Conservation (phyloP, 2,888 invertebrate genomes). For the Lamellibrachia columna region DNA sequence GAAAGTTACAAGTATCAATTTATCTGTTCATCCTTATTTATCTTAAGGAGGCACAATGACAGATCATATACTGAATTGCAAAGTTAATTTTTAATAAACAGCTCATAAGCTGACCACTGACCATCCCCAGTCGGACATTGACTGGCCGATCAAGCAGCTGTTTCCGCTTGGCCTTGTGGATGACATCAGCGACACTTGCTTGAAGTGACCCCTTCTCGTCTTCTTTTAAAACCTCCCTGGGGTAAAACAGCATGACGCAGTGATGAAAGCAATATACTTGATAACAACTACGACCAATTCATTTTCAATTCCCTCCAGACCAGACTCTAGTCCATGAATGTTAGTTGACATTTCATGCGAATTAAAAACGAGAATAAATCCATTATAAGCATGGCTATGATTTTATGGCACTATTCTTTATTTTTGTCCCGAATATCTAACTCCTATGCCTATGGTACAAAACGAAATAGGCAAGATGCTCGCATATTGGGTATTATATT, state of each 20-base stretch:
- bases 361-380: too few species aligned
- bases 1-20: not conserved
- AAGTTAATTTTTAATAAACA: not conserved
- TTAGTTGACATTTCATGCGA: too few species aligned
- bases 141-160: constrained; percentile 66
- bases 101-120: constrained; percentile 46
- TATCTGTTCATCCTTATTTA: not conserved
- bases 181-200: constrained; percentile 88
- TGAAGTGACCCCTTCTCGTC: constrained; percentile 93
- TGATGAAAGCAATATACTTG: too few species aligned
- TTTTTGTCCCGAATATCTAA: too few species aligned
- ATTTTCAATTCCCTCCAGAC: too few species aligned
- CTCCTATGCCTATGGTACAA: too few species aligned
- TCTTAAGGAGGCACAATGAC: not conserved
- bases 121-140: constrained; percentile 89
- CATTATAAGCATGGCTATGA: too few species aligned
- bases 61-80: not conserved
- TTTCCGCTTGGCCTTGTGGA: constrained; percentile 84
- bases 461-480: too few species aligned
- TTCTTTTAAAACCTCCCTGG: constrained; percentile 90
- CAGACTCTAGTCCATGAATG: too few species aligned
- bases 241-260: not conserved
- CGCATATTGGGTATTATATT: too few species aligned
- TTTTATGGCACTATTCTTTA: too few species aligned
- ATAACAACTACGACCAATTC: too few species aligned